These are phyloP conservation scores for Falco berigora DNA, from an alignment of 2,797 vertebrate species.

Conservation along the genomic window DNA sequence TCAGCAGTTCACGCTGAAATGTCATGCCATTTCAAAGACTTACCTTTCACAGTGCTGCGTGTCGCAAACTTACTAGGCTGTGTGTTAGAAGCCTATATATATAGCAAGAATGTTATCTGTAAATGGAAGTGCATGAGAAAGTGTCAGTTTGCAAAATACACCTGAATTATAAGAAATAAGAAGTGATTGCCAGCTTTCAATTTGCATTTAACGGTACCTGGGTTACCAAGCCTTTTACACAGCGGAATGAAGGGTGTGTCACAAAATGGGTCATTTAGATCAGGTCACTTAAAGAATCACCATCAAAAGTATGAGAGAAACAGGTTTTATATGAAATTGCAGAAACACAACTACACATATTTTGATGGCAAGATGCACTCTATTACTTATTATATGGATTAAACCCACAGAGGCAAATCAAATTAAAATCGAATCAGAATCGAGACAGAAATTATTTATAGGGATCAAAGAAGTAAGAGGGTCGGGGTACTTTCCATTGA, in stretches of 20 bases:
- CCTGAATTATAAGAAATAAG: background rate
- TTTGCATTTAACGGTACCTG: background rate
- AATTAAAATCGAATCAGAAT: too few species aligned
- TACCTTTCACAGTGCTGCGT: background rate
- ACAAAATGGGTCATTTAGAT: too few species aligned
- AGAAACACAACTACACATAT: too few species aligned
- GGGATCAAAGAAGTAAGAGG: too few species aligned
- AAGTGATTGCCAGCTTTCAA: background rate
- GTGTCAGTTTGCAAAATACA: background rate
- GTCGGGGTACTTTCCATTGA: too few species aligned
- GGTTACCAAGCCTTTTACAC: background rate
- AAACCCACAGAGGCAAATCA: too few species aligned
- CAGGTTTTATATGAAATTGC: too few species aligned
- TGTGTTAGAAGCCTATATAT: background rate
- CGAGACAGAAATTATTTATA: too few species aligned
- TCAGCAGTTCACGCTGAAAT: conserved; percentile 14
- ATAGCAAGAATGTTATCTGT: background rate
- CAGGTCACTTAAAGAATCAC: too few species aligned
- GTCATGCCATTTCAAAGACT: background rate
- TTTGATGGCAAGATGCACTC: too few species aligned
- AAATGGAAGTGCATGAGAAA: background rate
- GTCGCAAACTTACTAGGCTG: background rate
- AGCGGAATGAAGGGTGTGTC: background rate
- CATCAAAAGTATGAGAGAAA: too few species aligned
- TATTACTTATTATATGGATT: too few species aligned